phyloP scores from a whole-genome alignment of 2,797 vertebrate genomes.

The Zalophus californianus region DNA sequence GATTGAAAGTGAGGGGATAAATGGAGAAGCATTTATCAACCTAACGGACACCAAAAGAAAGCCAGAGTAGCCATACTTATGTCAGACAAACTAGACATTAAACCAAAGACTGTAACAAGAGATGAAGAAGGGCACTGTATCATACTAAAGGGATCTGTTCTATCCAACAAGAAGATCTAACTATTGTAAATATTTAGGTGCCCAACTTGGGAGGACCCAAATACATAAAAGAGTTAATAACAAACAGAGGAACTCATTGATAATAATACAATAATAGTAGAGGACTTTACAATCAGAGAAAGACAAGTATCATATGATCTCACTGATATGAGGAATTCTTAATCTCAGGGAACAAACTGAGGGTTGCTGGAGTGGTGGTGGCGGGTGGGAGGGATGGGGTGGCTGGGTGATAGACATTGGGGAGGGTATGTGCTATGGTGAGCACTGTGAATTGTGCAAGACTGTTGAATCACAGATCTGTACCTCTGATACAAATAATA shows the following conservation, averaged over 20 bases:
- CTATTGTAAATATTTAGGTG: neutral
- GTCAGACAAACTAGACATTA: neutral
- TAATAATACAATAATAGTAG: neutral
- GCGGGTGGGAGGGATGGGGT: too few relatives aligned
- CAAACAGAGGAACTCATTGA: neutral
- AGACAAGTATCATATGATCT: too few relatives aligned
- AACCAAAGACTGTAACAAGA: neutral
- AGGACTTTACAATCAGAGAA: neutral
- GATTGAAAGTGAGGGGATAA: neutral
- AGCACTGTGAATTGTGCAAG: too few relatives aligned
- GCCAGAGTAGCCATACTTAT: neutral
- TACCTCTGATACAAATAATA: too few relatives aligned
- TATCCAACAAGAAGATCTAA: neutral
- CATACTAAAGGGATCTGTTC: neutral
- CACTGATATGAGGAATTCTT: too few relatives aligned
- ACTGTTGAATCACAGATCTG: too few relatives aligned
- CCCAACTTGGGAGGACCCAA: neutral
- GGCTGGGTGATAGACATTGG: too few relatives aligned
- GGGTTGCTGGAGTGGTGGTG: too few relatives aligned
- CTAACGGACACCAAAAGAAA: neutral
- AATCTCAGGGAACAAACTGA: too few relatives aligned
- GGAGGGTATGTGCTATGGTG: too few relatives aligned
- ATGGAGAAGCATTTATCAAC: neutral
- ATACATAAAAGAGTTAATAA: neutral
- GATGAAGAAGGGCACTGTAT: neutral